Evolutionary conservation across 2,888 invertebrate genomes (phyloP), one percentile per base, ranked within the genome.

Genomic region (Noctua pronuba): DNA sequence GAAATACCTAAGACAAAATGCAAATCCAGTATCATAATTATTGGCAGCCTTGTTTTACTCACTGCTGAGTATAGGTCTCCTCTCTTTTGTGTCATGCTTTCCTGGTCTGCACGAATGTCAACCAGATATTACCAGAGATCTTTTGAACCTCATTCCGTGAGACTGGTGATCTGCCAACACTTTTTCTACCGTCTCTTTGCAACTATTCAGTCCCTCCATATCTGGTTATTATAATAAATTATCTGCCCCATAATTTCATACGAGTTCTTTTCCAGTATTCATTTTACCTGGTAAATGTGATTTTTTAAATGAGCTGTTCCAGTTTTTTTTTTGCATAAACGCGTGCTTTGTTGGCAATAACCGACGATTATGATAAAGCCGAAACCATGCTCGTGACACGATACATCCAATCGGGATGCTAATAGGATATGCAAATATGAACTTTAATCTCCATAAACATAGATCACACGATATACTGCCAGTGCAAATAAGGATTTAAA

Each of bases 381-480:
- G 1, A 73, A 38, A 18, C 11, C 4, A 21, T 28, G 18, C 2
- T 58, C 8, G 18, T 13, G 11, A 11, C 21, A 24, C 16, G 18
- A 31, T 18, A 6, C 3, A 35, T 28, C 52, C 31, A 13, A 79
- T 68, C 13, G 18, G 13, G 41, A 41, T 58, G 21, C 38, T 80
- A 58, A 60, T 80, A 73, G 31, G 21, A 16, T 72, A 49, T 81
- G 46, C n/a, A 58, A 73, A 80, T 60, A 60, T 60, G 3, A 77
- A 31, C 38, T 31, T 18, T 60, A 77, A 31, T 46, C 58, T 60
- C 41, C n/a, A 49, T 31, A 52, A 11, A 70, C 73, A 82, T 73
- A 16, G 38, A 46, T 80, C 16, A n/a, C 46, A 46, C 4, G 44
- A 41, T 58, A 49, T 49, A 46, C 4, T 41, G 31, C 21, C 16